phyloP scores from a whole-genome alignment of 2,888 invertebrate genomes.

The Cosmia pyralina region DNA sequence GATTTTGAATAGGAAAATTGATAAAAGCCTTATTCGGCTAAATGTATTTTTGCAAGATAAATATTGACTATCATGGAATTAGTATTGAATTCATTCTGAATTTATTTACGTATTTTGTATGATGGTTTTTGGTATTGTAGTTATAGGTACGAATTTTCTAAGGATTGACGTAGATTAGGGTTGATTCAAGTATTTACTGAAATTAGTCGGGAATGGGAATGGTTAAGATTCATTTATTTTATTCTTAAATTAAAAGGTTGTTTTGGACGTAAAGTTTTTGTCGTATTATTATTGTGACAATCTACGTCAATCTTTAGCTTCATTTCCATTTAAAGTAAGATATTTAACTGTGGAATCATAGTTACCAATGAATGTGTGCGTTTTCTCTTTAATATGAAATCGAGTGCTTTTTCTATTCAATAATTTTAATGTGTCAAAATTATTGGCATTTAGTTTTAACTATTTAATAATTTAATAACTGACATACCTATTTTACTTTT shows the following conservation, averaged over 20 bases:
- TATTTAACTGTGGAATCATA: conserved; percentile 29
- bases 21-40: conserved; percentile 37
- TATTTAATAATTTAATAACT: conserved; percentile 42
- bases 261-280: neutral
- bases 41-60: conserved; percentile 44
- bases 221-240: neutral
- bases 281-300: neutral
- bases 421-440: conserved; percentile 39
- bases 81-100: conserved; percentile 13
- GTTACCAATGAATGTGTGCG: conserved; percentile 27
- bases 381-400: conserved; percentile 20
- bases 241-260: neutral
- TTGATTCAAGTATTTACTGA: neutral
- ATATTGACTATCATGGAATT: conserved; percentile 7
- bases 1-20: conserved; percentile 27
- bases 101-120: neutral
- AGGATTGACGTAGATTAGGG: conserved; percentile 16
- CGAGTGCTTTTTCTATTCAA: conserved; percentile 17
- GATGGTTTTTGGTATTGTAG: neutral
- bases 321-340: neutral
- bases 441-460: conserved; percentile 41
- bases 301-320: conserved; percentile 8
- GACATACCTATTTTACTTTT: conserved; percentile 16
- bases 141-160: conserved; percentile 1
- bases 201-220: neutral